phyloP scores from a whole-genome alignment of 2,888 invertebrate species.

The Ochropacha duplaris region DNA sequence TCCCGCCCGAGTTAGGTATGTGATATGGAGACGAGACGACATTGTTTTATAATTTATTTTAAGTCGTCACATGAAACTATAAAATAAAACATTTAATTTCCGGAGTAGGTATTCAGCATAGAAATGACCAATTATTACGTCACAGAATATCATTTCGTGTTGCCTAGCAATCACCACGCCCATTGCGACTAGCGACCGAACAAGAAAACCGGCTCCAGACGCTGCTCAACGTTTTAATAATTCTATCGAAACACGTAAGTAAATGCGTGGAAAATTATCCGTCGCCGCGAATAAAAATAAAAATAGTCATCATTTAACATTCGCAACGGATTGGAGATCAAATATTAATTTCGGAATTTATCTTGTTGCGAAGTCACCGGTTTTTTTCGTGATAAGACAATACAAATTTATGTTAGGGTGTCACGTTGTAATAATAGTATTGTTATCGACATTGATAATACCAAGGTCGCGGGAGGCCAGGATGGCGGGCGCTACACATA shows the following conservation, averaged over 20 bases:
- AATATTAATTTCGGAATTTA: conserved; percentile 49
- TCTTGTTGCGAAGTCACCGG: conserved; percentile 68
- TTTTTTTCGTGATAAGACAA: conserved; percentile 74
- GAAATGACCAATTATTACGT: conserved; percentile 36
- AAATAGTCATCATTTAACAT: conserved; percentile 21
- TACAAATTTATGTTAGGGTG: conserved; percentile 80
- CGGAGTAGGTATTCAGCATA: conserved; percentile 28
- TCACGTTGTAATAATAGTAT: conserved; percentile 70
- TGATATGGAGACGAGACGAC: too few species aligned
- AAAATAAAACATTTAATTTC: conserved; percentile 14
- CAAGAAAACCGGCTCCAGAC: conserved; percentile 12
- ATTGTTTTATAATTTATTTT: too few species aligned
- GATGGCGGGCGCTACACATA: conserved; percentile 42
- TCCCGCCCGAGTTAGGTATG: neutral
- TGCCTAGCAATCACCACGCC: conserved; percentile 40
- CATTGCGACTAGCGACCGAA: conserved; percentile 28
- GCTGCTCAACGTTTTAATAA: conserved; percentile 2
- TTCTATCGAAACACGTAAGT: conserved; percentile 26
- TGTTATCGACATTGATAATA: conserved; percentile 76
- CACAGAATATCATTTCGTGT: conserved; percentile 32
- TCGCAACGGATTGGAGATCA: conserved; percentile 44
- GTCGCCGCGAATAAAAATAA: conserved; percentile 18
- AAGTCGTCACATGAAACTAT: neutral
- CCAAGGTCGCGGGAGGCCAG: conserved; percentile 69
- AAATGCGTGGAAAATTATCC: conserved; percentile 32